Base-by-base conservation (phyloP, 1,140 invertebrate species). In the Rhynchophorus ferrugineus region DNA sequence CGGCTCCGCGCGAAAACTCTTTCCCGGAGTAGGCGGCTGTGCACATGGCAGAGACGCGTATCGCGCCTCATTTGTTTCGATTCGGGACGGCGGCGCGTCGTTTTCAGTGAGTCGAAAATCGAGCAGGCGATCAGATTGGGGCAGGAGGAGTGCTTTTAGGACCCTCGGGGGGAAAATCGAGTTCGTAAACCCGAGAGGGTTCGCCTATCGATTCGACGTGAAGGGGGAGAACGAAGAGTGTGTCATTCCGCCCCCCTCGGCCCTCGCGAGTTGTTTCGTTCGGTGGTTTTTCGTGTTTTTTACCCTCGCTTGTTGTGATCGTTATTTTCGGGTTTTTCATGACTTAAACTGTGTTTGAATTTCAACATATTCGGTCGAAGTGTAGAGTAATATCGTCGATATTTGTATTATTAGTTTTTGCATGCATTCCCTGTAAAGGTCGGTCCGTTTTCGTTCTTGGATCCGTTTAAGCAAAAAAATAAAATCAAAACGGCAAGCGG, bases 71-170 rank as follows among this genome's bases (percentile, higher is more conserved):
- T 34, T 34, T 29, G 43, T 44, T 34, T 44, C 43, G 43, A 3
- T 44, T 44, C 43, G 43, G 43, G 13, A n/a, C 9, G 2, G 20
- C 29, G 20, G 20, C 29, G 36, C 36, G 36, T 13, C 36, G 36
- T 13, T 13, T 29, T 41, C 17, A 41, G 38, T 41, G 18, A 41
- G 18, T 41, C 18, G 38, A 41, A 41, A 41, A 41, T 41, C n/a
- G 11, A 41, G 16, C 14, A 14, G 38, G 14, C 38, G 38, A 41
- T 8, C 18, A 41, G 14, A 14, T 41, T 19, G 18, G 38, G 14
- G 38, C 38, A 20, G 9, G 16, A 17, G 38, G 35, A 16, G 6
- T 41, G 18, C 38, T 41, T 18, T 18, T 8, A 18, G n/a, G 2
- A 17, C 38, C 18, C 17, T 18, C 14, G 38, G 18, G 38, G 14